phyloP scores from a whole-genome alignment of 2,797 vertebrate genomes.

The Pseudochaenichthys georgianus region DNA sequence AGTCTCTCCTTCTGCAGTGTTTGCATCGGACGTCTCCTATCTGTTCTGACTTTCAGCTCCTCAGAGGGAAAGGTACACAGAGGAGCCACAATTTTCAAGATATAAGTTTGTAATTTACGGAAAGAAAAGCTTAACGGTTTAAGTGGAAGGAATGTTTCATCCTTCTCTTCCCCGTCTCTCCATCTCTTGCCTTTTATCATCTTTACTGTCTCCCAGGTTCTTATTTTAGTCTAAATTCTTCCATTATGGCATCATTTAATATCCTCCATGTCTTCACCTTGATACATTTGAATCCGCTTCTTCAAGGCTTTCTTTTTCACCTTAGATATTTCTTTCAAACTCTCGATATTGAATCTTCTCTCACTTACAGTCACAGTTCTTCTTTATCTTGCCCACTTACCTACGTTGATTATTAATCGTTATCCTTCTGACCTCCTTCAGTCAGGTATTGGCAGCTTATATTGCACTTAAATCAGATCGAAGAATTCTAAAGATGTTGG shows the following conservation, averaged over 20 bases:
- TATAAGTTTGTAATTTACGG: constrained; percentile 51
- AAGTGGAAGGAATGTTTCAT: constrained; percentile 74
- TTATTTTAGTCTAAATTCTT: constrained; percentile 32
- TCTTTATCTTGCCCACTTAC: constrained; percentile 40
- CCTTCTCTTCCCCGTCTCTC: constrained; percentile 8
- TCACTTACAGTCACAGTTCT: constrained; percentile 4
- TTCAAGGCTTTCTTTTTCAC: neutral
- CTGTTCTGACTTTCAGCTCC: constrained; percentile 59
- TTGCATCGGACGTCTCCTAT: constrained; percentile 16
- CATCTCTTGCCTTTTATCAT: constrained; percentile 26
- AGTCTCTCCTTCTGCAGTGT: constrained; percentile 18
- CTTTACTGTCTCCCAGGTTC: neutral
- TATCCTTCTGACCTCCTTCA: constrained; percentile 10
- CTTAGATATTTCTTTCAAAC: neutral
- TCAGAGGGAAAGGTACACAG: constrained; percentile 38
- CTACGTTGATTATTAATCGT: constrained; percentile 51
- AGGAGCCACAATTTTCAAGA: constrained; percentile 67
- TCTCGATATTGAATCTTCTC: constrained; percentile 44
- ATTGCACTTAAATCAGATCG: constrained; percentile 44
- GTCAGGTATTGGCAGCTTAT: constrained; percentile 9
- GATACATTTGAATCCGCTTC: neutral
- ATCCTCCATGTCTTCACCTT: neutral
- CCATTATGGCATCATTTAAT: constrained; percentile 20
- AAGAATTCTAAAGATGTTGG: neutral
- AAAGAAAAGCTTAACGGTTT: constrained; percentile 61